Evolutionary conservation across 2,888 invertebrate species (phyloP).

Genomic region (Aporophyla nigra): DNA sequence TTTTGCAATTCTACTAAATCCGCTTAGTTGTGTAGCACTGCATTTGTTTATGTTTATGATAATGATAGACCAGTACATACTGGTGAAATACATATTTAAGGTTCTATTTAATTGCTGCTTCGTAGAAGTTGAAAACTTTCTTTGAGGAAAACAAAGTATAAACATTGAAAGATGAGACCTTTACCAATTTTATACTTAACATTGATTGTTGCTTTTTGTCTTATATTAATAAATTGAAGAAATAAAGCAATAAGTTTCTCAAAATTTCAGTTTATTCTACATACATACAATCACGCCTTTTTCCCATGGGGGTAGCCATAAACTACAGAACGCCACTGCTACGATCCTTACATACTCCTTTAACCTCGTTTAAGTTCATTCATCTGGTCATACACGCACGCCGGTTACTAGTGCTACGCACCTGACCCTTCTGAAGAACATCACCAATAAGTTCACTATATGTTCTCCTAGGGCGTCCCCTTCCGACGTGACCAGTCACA

Average conservation of each 20-base stretch:
- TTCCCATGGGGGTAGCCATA: too few species aligned
- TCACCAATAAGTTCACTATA: too few species aligned
- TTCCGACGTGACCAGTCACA: too few species aligned
- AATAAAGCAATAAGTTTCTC: not conserved
- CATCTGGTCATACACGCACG: too few species aligned
- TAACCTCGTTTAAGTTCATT: too few species aligned
- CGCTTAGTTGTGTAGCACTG: not conserved
- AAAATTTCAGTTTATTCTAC: not conserved
- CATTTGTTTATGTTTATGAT: not conserved
- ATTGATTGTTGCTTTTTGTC: not conserved
- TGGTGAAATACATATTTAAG: too few species aligned
- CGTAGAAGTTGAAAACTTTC: not conserved
- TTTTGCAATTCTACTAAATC: not conserved
- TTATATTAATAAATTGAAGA: not conserved
- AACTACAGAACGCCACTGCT: too few species aligned
- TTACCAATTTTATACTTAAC: not conserved
- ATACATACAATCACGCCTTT: too few species aligned
- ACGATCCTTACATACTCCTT: too few species aligned
- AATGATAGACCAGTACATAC: not conserved
- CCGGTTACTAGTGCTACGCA: too few species aligned
- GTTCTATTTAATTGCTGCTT: not conserved
- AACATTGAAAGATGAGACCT: not conserved
- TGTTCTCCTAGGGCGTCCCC: too few species aligned
- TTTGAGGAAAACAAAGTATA: constrained; percentile 1
- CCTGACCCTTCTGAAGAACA: too few species aligned